phyloP scores from a whole-genome alignment of 2,888 invertebrate genomes.

The Portevinia maculata region DNA sequence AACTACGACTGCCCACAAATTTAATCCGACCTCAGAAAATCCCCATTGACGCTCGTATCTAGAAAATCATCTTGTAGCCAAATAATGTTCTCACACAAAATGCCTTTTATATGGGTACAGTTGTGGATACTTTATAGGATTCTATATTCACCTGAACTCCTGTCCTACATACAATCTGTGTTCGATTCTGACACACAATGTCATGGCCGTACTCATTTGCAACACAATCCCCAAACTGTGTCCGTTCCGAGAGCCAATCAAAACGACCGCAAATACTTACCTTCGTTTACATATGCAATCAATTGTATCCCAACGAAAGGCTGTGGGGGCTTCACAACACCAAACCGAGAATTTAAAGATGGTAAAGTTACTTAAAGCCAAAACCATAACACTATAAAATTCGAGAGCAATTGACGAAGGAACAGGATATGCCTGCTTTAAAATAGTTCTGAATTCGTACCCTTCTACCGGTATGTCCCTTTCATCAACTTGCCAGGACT shows the following conservation, averaged over 20 bases:
- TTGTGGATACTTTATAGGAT: conserved; percentile 22
- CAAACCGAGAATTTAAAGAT: conserved; percentile 20
- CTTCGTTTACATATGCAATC: conserved; percentile 45
- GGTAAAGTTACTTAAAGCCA: conserved; percentile 23
- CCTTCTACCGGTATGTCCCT: conserved; percentile 39
- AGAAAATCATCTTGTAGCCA: conserved; percentile 17
- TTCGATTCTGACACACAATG: conserved; percentile 1
- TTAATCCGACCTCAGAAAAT: background rate
- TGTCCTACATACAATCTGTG: conserved; percentile 19
- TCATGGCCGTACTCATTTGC: conserved; percentile 41
- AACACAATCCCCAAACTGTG: conserved; percentile 17
- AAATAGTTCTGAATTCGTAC: conserved; percentile 22
- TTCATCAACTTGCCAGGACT: conserved; percentile 38
- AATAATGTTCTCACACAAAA: background rate
- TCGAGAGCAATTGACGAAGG: conserved; percentile 22
- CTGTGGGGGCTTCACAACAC: background rate
- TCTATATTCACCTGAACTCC: conserved; percentile 10
- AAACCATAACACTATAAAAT: conserved; percentile 11
- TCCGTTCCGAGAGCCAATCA: conserved; percentile 22
- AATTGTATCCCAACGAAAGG: conserved; percentile 18
- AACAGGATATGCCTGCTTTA: conserved; percentile 29
- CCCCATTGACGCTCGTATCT: conserved; percentile 5
- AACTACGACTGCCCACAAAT: background rate
- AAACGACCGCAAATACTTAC: conserved; percentile 51
- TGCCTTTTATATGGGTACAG: conserved; percentile 16